phyloP scores from a whole-genome alignment of 2,797 vertebrate genomes.

The Taeniopygia guttata region DNA sequence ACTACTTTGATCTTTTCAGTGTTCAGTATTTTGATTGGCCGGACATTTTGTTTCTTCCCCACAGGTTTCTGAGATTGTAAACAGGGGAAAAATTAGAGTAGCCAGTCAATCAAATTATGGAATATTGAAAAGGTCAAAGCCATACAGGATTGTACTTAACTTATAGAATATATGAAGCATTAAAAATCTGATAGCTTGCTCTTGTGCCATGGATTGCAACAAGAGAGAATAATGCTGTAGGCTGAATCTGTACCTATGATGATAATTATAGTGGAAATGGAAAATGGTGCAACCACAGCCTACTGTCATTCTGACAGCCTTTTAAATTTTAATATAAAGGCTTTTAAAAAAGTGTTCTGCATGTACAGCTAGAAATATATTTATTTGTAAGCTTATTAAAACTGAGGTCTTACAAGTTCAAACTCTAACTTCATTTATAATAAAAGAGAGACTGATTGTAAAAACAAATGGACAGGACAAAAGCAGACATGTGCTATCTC shows the following conservation, averaged over 20 bases:
- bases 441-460: neutral
- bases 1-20: constrained; percentile 50
- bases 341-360: neutral
- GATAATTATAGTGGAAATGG: neutral
- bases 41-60: constrained; percentile 29
- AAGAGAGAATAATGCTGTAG: neutral
- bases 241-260: neutral
- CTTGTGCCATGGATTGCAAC: neutral
- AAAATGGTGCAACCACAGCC: neutral
- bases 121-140: constrained; percentile 73
- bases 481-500: neutral
- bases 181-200: neutral
- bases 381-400: neutral
- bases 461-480: neutral
- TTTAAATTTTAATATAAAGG: neutral
- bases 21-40: constrained; percentile 39
- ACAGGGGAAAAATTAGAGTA: constrained; percentile 40
- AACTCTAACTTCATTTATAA: neutral
- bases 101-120: constrained; percentile 53
- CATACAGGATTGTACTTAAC: constrained; percentile 9
- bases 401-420: neutral
- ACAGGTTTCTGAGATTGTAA: constrained; percentile 54
- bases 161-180: constrained; percentile 50
- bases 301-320: neutral
- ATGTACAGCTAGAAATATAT: neutral